phyloP scores from a whole-genome alignment of 2,888 invertebrate genomes.

The Oegoconia quadripuncta region DNA sequence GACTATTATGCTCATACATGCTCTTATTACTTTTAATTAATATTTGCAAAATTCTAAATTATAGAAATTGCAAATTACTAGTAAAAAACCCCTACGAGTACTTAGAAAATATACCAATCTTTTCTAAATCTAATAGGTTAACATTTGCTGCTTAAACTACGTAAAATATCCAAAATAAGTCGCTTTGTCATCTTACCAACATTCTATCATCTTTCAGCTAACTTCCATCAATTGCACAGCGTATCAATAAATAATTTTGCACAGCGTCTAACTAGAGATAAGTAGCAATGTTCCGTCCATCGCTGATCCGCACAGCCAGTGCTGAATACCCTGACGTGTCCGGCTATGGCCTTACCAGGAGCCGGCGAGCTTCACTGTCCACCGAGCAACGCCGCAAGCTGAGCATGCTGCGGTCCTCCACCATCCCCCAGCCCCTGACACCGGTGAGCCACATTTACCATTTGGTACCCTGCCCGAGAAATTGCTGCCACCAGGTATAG shows the following conservation, averaged over 20 bases:
- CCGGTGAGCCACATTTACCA: constrained; percentile 80
- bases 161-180: no score
- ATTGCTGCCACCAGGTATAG: constrained; percentile 74
- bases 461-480: constrained; percentile 76
- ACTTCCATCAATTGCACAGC: no score
- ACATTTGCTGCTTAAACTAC: no score
- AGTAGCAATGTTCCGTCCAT: constrained; percentile 63
- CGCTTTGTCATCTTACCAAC: no score
- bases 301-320: constrained; percentile 56
- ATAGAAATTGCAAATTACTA: no score
- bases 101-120: no score
- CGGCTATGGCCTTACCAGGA: constrained; percentile 64
- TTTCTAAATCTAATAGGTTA: no score
- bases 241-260: neutral
- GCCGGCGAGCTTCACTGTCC: constrained; percentile 67
- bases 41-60: no score
- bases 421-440: constrained; percentile 61
- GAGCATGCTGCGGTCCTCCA: constrained; percentile 58
- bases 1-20: no score
- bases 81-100: no score
- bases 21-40: no score
- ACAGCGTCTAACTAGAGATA: neutral
- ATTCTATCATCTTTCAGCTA: no score
- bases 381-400: constrained; percentile 66
- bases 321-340: constrained; percentile 55